Evolutionary conservation across 30 jellyfish, hydroid and myxozoan genomes (phyloP), one percentile per base, ranked within the genome.

Genomic region (Aurelia sp.): DNA sequence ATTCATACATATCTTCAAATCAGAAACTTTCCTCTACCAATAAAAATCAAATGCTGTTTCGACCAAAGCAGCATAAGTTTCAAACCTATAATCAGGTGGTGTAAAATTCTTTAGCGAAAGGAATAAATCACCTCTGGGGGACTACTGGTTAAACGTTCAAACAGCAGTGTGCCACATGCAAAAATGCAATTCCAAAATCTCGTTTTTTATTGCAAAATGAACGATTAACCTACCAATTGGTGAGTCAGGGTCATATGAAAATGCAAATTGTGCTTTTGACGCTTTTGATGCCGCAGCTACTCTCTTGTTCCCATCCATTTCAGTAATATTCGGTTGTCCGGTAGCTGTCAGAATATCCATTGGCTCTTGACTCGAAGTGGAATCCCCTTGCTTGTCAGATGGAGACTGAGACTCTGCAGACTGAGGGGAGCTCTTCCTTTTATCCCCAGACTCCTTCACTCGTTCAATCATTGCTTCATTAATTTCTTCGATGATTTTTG

Each of bases 241-340:
- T 20, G 96, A 84, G 37, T 86, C 94, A 19, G 92, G 86, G 59
- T 92, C 93, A 55, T 92, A 92, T 10, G 98, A 86, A 66, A 92
- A 92, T 30, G 97, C 90, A 62, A 86, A 87, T 61, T 72, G 85
- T 30, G 92, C 61, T 52, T 75, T 90, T 21, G 76, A 13, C 0
- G 19, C 37, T 8, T 44, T 44, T 9, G 55, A 44, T 44, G 55
- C 55, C 1, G 55, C 55, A 44, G 74, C 19, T 13, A 72, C 82
- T 62, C 93, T 76, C 66, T 84, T 84, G 23, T 41, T 37, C 35
- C 80, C 73, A 15, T 62, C 83, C 16, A 77, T 20, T 15, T 44
- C 76, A 13, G 82, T 60, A 3, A 33, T 64, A 72, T 82, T 82
- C 23, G 8, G 41, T 21, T 55, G 81, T 20, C 31, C 31, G 9